phyloP scores from a whole-genome alignment of 1,140 invertebrate genomes.

The Amyelois transitella region DNA sequence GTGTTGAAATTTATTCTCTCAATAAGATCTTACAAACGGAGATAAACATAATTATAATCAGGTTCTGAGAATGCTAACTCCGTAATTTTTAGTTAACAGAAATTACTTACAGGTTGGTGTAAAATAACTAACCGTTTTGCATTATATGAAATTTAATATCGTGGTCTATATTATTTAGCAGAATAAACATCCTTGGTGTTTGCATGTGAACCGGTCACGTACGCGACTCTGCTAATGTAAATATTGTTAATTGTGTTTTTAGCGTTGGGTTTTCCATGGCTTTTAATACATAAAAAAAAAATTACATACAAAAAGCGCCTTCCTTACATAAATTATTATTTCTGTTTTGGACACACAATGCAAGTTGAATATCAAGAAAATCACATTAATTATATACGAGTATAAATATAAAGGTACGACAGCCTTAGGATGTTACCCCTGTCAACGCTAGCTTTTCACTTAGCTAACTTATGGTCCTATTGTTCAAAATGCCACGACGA shows the following conservation, averaged over 20 bases:
- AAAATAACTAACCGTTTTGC: neutral
- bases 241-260: too few species aligned
- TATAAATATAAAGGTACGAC: slow-evolving; percentile 18
- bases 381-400: too few species aligned
- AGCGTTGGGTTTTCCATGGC: too few species aligned
- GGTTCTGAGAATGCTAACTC: neutral
- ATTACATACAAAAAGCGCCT: too few species aligned
- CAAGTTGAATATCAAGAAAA: too few species aligned
- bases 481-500: slow-evolving; percentile 25
- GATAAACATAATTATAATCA: neutral
- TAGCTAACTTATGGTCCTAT: slow-evolving; percentile 33
- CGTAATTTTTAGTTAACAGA: neutral
- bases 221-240: slow-evolving; percentile 16
- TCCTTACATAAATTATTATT: neutral
- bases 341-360: too few species aligned
- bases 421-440: slow-evolving; percentile 34
- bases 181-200: slow-evolving; percentile 19
- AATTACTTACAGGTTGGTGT: neutral
- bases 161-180: slow-evolving; percentile 19
- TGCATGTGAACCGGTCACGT: slow-evolving; percentile 12
- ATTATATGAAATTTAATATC: slow-evolving; percentile 19
- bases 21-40: too few species aligned
- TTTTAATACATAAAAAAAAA: too few species aligned
- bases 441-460: slow-evolving; percentile 37
- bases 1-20: too few species aligned